Conservation (phyloP, 53 echinoderm and acorn worm species). For the Apostichopus leukothele region DNA sequence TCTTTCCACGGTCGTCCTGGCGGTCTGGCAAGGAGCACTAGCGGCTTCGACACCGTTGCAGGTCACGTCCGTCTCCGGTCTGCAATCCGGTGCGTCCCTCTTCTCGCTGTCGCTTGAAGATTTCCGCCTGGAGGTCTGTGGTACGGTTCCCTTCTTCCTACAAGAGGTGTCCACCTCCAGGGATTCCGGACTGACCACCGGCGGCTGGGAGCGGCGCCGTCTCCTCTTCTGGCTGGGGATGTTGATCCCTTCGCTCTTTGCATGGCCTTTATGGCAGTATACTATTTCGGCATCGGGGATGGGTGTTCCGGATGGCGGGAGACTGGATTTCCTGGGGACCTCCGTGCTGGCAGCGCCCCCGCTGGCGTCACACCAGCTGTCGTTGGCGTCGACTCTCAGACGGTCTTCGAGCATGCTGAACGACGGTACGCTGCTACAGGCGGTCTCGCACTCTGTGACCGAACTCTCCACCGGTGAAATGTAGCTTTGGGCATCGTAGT, state of each 20-base stretch:
- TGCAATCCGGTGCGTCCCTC: not conserved
- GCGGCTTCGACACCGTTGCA: not conserved
- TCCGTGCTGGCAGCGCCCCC: not conserved
- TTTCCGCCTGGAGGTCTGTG: slow-evolving; percentile 15
- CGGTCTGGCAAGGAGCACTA: not conserved
- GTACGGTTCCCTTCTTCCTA: not conserved
- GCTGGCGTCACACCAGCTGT: slow-evolving; percentile 26
- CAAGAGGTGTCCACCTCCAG: not conserved
- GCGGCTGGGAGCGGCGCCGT: slow-evolving; percentile 35
- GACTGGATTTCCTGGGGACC: not conserved
- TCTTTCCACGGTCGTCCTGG: not conserved
- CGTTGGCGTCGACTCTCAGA: slow-evolving; percentile 19
- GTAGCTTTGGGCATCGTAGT: slow-evolving; percentile 48
- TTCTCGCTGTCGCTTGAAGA: slow-evolving; percentile 31
- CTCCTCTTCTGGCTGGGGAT: slow-evolving; percentile 35
- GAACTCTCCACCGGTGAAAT: slow-evolving; percentile 83
- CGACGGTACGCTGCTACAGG: slow-evolving; percentile 79
- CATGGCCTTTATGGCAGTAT: slow-evolving; percentile 35
- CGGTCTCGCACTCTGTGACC: slow-evolving; percentile 73
- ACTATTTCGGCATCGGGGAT: slow-evolving; percentile 4
- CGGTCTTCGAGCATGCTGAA: slow-evolving; percentile 62
- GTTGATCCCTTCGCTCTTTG: slow-evolving; percentile 46
- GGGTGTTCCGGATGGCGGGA: slow-evolving; percentile 8
- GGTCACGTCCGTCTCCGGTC: not conserved
- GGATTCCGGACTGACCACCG: slow-evolving; percentile 38